Conservation (phyloP, 2,797 vertebrate species). For the Cossypha caffra region DNA sequence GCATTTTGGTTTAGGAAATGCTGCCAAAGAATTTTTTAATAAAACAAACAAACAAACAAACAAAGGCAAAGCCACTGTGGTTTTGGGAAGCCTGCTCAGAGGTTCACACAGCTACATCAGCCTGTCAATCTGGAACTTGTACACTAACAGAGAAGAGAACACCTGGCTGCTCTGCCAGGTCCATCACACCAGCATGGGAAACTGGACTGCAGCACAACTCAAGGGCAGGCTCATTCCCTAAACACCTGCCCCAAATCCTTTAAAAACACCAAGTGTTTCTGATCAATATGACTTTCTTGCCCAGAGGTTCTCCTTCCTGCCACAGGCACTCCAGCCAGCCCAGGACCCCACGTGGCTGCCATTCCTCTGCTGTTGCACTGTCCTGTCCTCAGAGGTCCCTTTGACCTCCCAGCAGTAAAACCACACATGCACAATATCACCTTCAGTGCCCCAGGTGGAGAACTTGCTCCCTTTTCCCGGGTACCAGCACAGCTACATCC, state of each 20-base stretch:
- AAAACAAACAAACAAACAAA: rapidly evolving
- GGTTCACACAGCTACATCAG: rapidly evolving
- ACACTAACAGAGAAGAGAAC: no score
- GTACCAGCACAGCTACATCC: background rate
- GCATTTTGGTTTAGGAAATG: background rate
- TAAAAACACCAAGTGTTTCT: background rate
- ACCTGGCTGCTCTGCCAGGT: rapidly evolving
- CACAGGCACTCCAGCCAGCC: background rate
- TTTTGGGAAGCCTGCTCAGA: background rate
- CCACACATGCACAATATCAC: rapidly evolving
- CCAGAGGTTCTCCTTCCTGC: background rate
- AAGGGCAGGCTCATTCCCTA: background rate
- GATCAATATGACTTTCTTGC: rapidly evolving
- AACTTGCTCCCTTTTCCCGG: background rate
- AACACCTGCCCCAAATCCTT: background rate
- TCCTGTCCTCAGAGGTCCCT: background rate
- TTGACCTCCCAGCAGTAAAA: background rate
- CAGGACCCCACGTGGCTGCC: rapidly evolving
- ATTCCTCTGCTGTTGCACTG: rapidly evolving
- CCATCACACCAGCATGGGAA: background rate
- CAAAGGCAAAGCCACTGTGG: background rate
- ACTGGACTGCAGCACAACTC: background rate
- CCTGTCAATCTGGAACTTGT: rapidly evolving
- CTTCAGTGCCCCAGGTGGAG: background rate
- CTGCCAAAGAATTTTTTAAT: background rate